Percentiles rank a stretch among this genome's conserved stretches.
phyloP scores from a whole-genome alignment of 2,113 vertebrate genomes.

The Junco hyemalis region DNA sequence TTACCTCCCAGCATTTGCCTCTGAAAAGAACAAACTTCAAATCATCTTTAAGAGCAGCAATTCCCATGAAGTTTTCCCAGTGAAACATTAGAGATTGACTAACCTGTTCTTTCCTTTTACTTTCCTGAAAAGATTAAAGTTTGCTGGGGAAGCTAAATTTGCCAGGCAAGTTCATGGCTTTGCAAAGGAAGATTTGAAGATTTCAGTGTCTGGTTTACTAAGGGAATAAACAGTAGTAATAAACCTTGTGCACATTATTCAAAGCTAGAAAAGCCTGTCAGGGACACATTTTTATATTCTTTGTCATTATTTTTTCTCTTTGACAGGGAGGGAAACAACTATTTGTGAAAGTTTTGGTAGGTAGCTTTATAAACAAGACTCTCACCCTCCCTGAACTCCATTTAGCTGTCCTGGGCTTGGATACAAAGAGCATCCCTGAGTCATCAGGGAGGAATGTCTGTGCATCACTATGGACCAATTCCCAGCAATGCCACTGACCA shows the following conservation, averaged over 20 bases:
- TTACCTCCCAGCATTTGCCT: slow-evolving; percentile 3
- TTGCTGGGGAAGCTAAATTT: background rate
- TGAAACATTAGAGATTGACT: background rate
- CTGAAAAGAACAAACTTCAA: background rate
- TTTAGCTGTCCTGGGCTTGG: background rate
- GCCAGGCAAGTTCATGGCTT: background rate
- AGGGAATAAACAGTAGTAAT: background rate
- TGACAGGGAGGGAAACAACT: background rate
- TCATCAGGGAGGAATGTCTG: background rate
- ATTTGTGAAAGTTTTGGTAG: background rate
- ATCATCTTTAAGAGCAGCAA: background rate
- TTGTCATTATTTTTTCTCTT: background rate
- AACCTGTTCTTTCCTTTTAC: background rate
- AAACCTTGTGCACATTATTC: background rate
- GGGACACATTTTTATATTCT: background rate
- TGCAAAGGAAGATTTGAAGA: background rate
- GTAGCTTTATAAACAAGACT: background rate
- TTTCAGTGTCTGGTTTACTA: background rate
- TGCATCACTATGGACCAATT: background rate
- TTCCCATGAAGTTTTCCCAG: background rate
- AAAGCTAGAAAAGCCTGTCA: background rate
- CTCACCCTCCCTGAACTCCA: background rate
- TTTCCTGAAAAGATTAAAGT: background rate
- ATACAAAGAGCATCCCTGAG: background rate
- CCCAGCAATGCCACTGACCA: background rate